Evolutionary conservation across 2,888 invertebrate genomes (phyloP).

Genomic region (Pristionchus fissidentatus): DNA sequence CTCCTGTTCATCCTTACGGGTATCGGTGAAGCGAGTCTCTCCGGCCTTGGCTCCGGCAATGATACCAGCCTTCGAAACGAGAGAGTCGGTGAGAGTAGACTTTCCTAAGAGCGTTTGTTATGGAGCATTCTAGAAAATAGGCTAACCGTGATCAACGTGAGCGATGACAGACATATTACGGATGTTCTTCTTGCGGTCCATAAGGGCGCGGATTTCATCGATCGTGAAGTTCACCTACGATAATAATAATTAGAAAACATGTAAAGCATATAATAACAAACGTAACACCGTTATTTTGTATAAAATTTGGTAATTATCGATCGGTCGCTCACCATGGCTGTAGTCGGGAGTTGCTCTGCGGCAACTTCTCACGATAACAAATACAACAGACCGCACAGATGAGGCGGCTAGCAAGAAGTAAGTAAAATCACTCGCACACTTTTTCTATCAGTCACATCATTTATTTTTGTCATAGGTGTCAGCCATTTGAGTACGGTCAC

Average conservation of each 20-base stretch:
- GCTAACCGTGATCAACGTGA: constrained; percentile 95
- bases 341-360: constrained; percentile 32
- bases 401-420: constrained; percentile 27
- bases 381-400: constrained; percentile 45
- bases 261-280: not conserved
- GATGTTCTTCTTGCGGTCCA: constrained; percentile 99
- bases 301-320: not conserved
- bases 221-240: constrained; percentile 99
- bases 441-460: not conserved
- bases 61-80: constrained; percentile 99
- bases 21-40: constrained; percentile 98
- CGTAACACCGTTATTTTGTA: not conserved
- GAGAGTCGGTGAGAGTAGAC: constrained; percentile 95
- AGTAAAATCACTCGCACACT: not conserved
- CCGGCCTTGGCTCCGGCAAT: constrained; percentile 98
- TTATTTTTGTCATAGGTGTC: not conserved
- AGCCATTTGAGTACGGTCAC: not conserved
- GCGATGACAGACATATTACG: constrained; percentile 99
- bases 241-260: not conserved
- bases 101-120: constrained; percentile 79
- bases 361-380: constrained; percentile 39
- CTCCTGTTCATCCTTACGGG: constrained; percentile 99
- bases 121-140: not conserved
- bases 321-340: constrained; percentile 38
- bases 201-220: constrained; percentile 98